Base-by-base conservation (phyloP, 2,113 vertebrate species). In the Glaucidium brasilianum region DNA sequence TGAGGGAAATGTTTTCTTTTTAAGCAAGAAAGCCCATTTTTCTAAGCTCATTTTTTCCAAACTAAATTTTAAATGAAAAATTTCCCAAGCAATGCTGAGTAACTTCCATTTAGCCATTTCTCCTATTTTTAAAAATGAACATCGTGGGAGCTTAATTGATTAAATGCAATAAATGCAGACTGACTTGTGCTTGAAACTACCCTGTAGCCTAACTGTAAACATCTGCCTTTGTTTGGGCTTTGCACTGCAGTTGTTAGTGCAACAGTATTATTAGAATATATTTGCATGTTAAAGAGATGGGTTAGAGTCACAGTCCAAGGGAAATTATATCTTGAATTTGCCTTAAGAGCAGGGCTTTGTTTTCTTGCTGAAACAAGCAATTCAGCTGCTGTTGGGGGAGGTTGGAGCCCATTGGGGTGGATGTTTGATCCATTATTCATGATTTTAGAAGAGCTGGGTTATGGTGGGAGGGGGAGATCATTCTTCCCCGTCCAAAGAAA, bases 351-450 rank as follows among this genome's bases (percentile, higher is more conserved):
- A 25, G 63, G 39, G 68, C 88, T 91, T 97, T 95, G 77, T 95
- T 96, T 96, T 85, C 80, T 84, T 53, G 35, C 81, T 96, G 92
- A 93, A 96, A 90, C 81, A 85, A 94, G 37, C 88, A 79, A 84
- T 97, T 96, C 92, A 97, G 82, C 92, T 95, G 87, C 58, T 93
- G 37, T 81, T 84, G 85, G 7, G 3, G n/a, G 66, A 73, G 63
- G 56, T 15, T 94, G 84, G 63, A 94, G 79, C 74, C 72, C 64
- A 21, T 82, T 62, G 47, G 53, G 41, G 60, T 90, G 79, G 64
- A 45, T 92, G 68, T 73, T 93, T 8, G 0, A 91, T 95, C 91
- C 94, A 96, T 97, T 96, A 95, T 92, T 97, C 95, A 95, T 92
- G 37, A 82, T 64, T 80, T 72, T 49, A 90, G 62, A 55, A 77